Evolutionary conservation across 2,113 vertebrate species (phyloP), one percentile per base, ranked within the genome.

Genomic region (Carassius gibelio): DNA sequence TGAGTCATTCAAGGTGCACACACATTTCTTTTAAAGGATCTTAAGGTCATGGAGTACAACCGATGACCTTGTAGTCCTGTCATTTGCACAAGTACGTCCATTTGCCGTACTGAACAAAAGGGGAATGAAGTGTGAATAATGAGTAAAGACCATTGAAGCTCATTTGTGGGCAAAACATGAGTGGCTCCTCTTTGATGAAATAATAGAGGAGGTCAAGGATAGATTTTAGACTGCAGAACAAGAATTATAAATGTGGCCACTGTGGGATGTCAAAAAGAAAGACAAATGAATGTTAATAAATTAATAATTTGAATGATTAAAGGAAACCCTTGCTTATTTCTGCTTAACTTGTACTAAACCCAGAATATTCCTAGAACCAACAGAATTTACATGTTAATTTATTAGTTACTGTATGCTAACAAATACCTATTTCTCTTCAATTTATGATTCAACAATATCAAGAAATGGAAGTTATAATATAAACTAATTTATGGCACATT

Each of bases 21-120:
- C 8, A 14, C 10, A 77, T 38, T 78, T 13, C 4, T 59, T 77
- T 59, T 59, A 38, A 59, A 62, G 57, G 57, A 57, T 77, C 75
- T 21, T 36, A 11, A 2, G 1, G 23, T 19, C 62, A 68, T 21
- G 2, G 59, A 81, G 79, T 68, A 68, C 61, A 66, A 81, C 30
- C 38, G 21, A 34, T 64, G 34, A 48, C 61, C 42, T 68, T 81
- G 79, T 21, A 50, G 42, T 50, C n/a, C 59, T 81, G 61, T 30
- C n/a, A 5, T 81, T 81, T 81, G 62, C 79, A 81, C 23, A 81
- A 81, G 79, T 34, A 66, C 23, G 7, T 52, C 8, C 62, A 36
- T 68, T 64, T 84, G 30, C 8, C 8, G 2, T 64, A 48, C 36
- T 34, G 38, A 55, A 50, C 38, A 68, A 68, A 81, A 81, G 9